Percentiles rank a stretch among this genome's conserved stretches.
These are phyloP conservation scores for Catocala nupta DNA, from an alignment of 2,888 invertebrate species.

Conservation along the genomic window DNA sequence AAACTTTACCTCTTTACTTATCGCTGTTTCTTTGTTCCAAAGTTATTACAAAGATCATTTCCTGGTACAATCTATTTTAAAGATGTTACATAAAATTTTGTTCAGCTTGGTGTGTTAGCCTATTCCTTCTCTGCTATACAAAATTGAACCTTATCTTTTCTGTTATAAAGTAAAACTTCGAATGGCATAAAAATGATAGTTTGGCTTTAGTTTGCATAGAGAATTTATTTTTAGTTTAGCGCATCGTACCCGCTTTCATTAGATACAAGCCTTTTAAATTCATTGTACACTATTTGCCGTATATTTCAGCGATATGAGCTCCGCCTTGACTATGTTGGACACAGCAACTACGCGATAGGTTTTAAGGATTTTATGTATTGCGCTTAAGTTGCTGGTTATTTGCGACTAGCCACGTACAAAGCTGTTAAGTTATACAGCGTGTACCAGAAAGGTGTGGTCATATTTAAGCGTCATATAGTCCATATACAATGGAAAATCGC, in stretches of 20 bases:
- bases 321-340: constrained; percentile 25
- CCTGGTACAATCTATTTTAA: constrained; percentile 39
- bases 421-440: too few relatives aligned
- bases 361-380: background rate
- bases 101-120: constrained; percentile 20
- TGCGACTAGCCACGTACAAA: too few relatives aligned
- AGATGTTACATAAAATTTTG: constrained; percentile 42
- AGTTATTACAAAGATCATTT: constrained; percentile 46
- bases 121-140: constrained; percentile 16
- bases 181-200: constrained; percentile 1
- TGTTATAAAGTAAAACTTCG: constrained; percentile 1
- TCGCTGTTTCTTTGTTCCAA: constrained; percentile 45
- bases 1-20: constrained; percentile 45
- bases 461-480: too few relatives aligned
- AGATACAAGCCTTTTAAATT: constrained; percentile 24
- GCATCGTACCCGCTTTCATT: constrained; percentile 12
- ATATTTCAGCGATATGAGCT: constrained; percentile 16
- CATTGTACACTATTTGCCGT: constrained; percentile 23
- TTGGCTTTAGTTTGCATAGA: constrained; percentile 15
- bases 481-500: too few relatives aligned
- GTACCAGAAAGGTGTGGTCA: too few relatives aligned
- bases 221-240: constrained; percentile 15
- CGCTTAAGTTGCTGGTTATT: background rate
- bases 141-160: constrained; percentile 14
- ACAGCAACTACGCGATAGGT: background rate